Conservation (phyloP, 2,113 vertebrate species). For the Ivindomyrus marchei region DNA sequence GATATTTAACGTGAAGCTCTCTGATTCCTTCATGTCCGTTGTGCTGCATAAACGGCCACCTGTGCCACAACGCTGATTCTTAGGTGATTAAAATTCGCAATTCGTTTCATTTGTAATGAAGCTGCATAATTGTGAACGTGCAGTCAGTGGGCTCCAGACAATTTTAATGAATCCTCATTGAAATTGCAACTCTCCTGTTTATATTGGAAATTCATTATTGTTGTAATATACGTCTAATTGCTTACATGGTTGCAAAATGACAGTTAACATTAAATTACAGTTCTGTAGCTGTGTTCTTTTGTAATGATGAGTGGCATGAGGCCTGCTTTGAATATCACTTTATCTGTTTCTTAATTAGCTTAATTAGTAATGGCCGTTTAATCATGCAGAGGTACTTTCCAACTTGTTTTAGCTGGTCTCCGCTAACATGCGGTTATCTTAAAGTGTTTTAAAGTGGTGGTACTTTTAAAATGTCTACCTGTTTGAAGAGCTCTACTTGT, state of each 20-base stretch:
- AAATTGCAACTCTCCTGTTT: constrained; percentile 1
- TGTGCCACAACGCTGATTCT: neutral
- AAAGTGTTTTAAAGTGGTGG: neutral
- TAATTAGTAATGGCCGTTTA: neutral
- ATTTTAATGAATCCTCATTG: constrained; percentile 10
- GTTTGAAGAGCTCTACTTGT: neutral
- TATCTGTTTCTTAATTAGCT: constrained; percentile 25
- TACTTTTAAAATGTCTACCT: neutral
- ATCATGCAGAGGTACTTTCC: neutral
- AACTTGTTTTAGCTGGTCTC: neutral
- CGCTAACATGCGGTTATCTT: neutral
- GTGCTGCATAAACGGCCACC: neutral
- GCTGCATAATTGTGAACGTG: neutral
- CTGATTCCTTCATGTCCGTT: neutral
- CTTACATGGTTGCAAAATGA: constrained; percentile 19
- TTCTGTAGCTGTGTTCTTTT: constrained; percentile 17
- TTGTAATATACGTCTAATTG: constrained; percentile 25
- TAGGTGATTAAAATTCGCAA: neutral
- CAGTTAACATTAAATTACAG: constrained; percentile 27
- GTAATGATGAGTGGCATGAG: constrained; percentile 28
- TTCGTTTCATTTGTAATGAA: neutral
- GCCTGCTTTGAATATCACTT: constrained; percentile 24
- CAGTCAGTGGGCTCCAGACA: constrained; percentile 1
- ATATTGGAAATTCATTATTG: constrained; percentile 6
- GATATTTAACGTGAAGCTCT: neutral